Evolutionary conservation across 2,888 invertebrate species (phyloP).

Genomic region (Bimastos eiseni): DNA sequence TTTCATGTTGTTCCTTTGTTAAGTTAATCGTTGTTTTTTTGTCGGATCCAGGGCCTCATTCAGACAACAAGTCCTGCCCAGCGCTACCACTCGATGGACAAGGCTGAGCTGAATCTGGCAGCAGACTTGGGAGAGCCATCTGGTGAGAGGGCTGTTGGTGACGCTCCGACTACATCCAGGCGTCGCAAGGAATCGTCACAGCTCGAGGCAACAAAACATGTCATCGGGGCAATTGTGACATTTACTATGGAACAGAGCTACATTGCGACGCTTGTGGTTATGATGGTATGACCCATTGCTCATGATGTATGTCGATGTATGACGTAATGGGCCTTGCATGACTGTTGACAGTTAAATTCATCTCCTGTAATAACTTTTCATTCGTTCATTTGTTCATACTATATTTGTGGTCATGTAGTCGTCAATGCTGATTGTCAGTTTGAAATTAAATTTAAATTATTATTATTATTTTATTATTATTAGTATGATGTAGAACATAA

Average conservation of each 20-base stretch:
- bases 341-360: too few species aligned
- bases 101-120: neutral
- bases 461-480: too few species aligned
- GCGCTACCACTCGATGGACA: slow-evolving; percentile 18
- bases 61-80: neutral
- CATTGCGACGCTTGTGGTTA: slow-evolving; percentile 81
- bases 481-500: too few species aligned
- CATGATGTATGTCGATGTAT: too few species aligned
- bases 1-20: neutral
- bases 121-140: slow-evolving; percentile 6
- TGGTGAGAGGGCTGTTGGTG: neutral
- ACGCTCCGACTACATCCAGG: neutral
- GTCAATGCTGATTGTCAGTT: too few species aligned
- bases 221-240: slow-evolving; percentile 55
- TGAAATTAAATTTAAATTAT: too few species aligned
- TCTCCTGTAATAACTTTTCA: too few species aligned
- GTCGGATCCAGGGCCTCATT: neutral
- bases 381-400: too few species aligned
- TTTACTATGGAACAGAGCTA: slow-evolving; percentile 81
- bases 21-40: too few species aligned
- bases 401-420: too few species aligned
- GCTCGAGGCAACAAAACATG: slow-evolving; percentile 10
- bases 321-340: too few species aligned
- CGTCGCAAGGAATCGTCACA: slow-evolving; percentile 3
- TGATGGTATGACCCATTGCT: slow-evolving; percentile 74